Base-by-base conservation (phyloP, 2,888 invertebrate genomes). In the Nomada ruficornis region DNA sequence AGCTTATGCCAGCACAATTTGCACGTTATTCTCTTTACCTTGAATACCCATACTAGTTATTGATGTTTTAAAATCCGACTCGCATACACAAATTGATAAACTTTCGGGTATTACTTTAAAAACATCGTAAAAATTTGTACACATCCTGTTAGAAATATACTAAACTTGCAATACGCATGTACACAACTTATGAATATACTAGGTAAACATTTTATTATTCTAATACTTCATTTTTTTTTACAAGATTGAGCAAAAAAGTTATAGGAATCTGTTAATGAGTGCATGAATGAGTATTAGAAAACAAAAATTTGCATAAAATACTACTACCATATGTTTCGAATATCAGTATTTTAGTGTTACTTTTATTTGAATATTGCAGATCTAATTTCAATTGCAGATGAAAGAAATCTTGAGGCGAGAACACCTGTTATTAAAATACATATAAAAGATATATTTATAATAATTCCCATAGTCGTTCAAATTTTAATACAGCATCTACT, bases 191-290 rank as follows among this genome's bases (percentile, higher is more conserved):
- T 60, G 60, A 81, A 60, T 54, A 63, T 80, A 55, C 64, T 70
- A 86, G 80, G 65, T 77, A 77, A 80, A 80, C 67, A 70, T 73
- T 71, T 73, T 68, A 50, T 73, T 68, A 72, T 55, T 71, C 70
- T 85, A 78, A 72, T 76, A 83, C 69, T 79, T 88, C 83, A 77
- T 7, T 5, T 73, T 87, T 86, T 86, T 63, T 83, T 88, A 89
- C 65, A 88, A 91, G 85, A 87, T 92, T 91, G 91, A 91, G 91
- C 91, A 91, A 88, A 85, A 85, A 82, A 82, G 82, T 84, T 86
- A 79, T 83, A 87, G 83, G 80, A 89, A 87, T 90, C 83, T 79
- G 29, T 62, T 69, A 36, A 18, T 62, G 69, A 62, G 52, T 63
- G 63, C 70, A 70, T 62, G 71, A 81, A 70, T 55, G 7, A 65